Percentiles rank a stretch among this genome's conserved stretches.
These are phyloP conservation scores for Drosophila athabasca DNA, from an alignment of 1,140 invertebrate species.

Conservation along the genomic window DNA sequence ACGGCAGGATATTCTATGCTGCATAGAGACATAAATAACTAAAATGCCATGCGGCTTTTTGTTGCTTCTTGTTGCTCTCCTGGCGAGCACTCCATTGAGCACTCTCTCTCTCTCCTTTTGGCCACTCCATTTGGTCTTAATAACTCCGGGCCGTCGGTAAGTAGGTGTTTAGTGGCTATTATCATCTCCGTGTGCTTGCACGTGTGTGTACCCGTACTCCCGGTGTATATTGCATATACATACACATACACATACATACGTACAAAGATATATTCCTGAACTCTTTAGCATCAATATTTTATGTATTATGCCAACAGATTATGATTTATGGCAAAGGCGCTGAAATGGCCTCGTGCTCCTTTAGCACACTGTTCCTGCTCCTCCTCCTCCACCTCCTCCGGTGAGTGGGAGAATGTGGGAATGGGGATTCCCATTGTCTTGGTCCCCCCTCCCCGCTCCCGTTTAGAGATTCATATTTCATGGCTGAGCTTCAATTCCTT, in stretches of 20 bases:
- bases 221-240: not conserved
- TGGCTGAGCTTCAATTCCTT: constrained; percentile 29
- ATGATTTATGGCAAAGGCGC: constrained; percentile 67
- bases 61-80: not conserved
- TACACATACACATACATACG: no score
- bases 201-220: not conserved
- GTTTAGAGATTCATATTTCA: constrained; percentile 55
- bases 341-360: constrained; percentile 33
- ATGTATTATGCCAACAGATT: constrained; percentile 78
- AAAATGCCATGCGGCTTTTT: constrained; percentile 40
- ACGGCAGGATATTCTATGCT: constrained; percentile 11
- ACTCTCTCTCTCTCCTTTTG: not conserved
- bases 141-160: constrained; percentile 58
- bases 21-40: constrained; percentile 55
- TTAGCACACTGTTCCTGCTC: no score
- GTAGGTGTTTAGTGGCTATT: constrained; percentile 79
- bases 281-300: constrained; percentile 81
- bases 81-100: not conserved
- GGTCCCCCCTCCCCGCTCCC: not conserved
- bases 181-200: constrained; percentile 37
- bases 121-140: constrained; percentile 49
- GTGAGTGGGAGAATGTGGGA: not conserved
- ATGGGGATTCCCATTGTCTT: constrained; percentile 41
- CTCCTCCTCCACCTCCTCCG: not conserved
- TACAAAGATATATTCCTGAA: constrained; percentile 49